phyloP scores from a whole-genome alignment of 2,797 vertebrate species.

The Arctocebus calabarensis region DNA sequence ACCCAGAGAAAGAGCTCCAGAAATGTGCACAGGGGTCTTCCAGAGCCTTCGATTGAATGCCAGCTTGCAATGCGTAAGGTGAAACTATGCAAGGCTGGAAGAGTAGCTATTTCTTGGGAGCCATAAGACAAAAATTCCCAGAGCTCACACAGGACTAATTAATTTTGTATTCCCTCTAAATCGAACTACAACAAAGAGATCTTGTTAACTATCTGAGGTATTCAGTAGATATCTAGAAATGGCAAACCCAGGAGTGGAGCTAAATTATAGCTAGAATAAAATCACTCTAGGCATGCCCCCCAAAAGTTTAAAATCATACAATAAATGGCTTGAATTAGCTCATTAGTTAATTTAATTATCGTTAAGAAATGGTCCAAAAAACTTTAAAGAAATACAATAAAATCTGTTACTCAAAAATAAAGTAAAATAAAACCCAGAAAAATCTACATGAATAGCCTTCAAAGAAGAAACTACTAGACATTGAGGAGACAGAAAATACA shows the following conservation, averaged over 20 bases:
- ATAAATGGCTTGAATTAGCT: neutral
- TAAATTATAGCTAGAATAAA: neutral
- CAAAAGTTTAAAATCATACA: neutral
- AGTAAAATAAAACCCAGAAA: neutral
- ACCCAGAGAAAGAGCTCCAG: neutral
- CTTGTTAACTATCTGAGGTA: neutral
- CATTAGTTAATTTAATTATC: neutral
- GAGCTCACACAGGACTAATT: neutral
- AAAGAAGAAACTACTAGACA: neutral
- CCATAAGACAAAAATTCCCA: neutral
- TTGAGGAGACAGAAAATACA: neutral
- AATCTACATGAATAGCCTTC: neutral
- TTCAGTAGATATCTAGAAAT: neutral
- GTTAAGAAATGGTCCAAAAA: neutral
- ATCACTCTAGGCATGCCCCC: neutral
- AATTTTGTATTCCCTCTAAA: neutral
- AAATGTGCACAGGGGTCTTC: neutral
- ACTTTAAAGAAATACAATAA: constrained; percentile 18
- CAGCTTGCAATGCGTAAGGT: neutral
- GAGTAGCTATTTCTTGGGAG: neutral
- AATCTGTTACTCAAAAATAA: neutral
- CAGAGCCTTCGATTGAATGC: neutral
- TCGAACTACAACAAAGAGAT: neutral
- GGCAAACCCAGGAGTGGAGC: neutral
- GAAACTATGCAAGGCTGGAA: neutral